phyloP scores from a whole-genome alignment of 30 jellyfish, hydroid and myxozoan species.

The Chrysaora quinquecirrha region DNA sequence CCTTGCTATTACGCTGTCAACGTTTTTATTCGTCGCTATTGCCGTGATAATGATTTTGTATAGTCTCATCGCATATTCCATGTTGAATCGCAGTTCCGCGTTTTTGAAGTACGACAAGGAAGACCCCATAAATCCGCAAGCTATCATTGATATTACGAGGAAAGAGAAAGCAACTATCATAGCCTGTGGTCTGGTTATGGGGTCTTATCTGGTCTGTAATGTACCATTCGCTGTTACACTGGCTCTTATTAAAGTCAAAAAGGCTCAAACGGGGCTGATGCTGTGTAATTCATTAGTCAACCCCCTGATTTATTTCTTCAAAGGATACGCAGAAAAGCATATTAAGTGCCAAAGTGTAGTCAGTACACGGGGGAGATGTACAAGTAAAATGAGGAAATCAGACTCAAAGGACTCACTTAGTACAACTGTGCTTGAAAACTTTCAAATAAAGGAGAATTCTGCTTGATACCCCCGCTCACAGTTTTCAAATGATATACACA shows the following conservation, averaged over 20 bases:
- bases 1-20: neutral
- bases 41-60: neutral
- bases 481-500: too few species aligned
- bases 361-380: neutral
- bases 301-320: slow-evolving; percentile 32
- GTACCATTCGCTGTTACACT: neutral
- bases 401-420: neutral
- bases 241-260: neutral
- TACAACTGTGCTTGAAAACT: neutral
- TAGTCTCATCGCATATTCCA: neutral
- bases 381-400: neutral
- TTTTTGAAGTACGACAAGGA: neutral
- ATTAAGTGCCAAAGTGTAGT: neutral
- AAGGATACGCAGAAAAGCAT: slow-evolving; percentile 10
- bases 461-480: neutral
- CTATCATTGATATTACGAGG: neutral
- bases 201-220: slow-evolving; percentile 2
- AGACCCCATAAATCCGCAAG: neutral
- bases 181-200: slow-evolving; percentile 2
- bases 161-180: neutral
- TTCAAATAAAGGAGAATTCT: neutral
- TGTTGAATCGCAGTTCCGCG: neutral
- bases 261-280: neutral
- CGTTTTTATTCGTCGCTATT: too few species aligned
- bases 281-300: neutral